Base-by-base conservation (phyloP, 2,113 vertebrate genomes). In the Tursiops truncatus region DNA sequence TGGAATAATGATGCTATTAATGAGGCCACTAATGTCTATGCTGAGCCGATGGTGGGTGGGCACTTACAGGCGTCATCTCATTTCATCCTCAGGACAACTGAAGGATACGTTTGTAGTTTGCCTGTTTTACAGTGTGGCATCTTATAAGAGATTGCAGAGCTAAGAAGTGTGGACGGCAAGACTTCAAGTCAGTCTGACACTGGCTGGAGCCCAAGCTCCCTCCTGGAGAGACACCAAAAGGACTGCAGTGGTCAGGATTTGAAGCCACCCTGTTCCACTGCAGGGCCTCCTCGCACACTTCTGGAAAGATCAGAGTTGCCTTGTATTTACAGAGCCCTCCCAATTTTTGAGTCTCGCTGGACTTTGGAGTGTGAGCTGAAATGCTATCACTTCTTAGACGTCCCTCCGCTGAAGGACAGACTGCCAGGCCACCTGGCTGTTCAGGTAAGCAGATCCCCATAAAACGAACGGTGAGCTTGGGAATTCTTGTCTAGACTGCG, bases 401-500 rank as follows among this genome's bases (percentile, higher is more conserved):
- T 33, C 38, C 3, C n/a, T 89, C 91, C 56, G 68, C 36, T n/a
- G 11, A 73, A 82, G 62, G 13, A 80, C n/a, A 84, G 53, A 76
- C 56, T 2, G 9, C 8, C 6, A 7, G n/a, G 44, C 26, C 50
- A 58, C 73, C 53, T 85, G 85, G 47, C 82, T 65, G 4, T 23
- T 58, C n/a, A 68, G 62, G 67, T 94, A 62, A 65, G 74, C 67
- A 87, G 63, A 91, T 6, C 25, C 60, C 47, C 38, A 7, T 81
- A 28, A 77, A 85, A 38, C 14, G 44, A 62, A 86, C 0, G 3
- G 47, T 65, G 4, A 71, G 50, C 21, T 38, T 71, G 47, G 83
- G 82, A 92, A 83, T 93, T 95, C 38, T 25, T 11, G 67, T 95
- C 91, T 65, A 91, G 94, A 96, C 73, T 1, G n/a, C 4, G 23